phyloP scores from a whole-genome alignment of 1,140 invertebrate species.

The Eulimnadia texana region DNA sequence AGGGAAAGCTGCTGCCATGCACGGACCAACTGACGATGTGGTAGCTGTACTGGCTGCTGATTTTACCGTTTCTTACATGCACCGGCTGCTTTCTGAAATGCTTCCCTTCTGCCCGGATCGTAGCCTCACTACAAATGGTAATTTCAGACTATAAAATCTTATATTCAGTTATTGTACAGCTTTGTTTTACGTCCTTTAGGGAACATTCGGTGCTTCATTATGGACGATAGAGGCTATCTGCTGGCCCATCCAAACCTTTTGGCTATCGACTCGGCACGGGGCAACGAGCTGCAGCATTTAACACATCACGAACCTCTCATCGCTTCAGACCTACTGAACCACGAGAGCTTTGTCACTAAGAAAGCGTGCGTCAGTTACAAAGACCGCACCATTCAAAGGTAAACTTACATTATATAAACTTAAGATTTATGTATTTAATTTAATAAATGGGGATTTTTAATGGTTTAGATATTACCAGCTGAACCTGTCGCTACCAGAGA shows the following conservation, averaged over 20 bases:
- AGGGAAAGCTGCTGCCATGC: conserved; percentile 34
- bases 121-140: conserved; percentile 27
- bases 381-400: conserved; percentile 58
- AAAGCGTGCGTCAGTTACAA: conserved; percentile 61
- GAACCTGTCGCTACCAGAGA: conserved; percentile 53
- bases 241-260: conserved; percentile 70
- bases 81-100: conserved; percentile 47
- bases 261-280: conserved; percentile 40
- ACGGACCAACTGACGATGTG: conserved; percentile 32
- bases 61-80: conserved; percentile 64
- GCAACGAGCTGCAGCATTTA: conserved; percentile 57
- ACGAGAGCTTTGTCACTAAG: conserved; percentile 66
- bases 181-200: too few relatives aligned
- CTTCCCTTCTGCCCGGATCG: conserved; percentile 39
- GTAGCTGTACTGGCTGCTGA: conserved; percentile 65
- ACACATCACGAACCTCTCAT: conserved; percentile 71
- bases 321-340: conserved; percentile 72
- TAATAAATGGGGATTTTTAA: background rate
- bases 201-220: conserved; percentile 67
- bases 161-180: conserved; percentile 6
- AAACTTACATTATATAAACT: conserved; percentile 4
- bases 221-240: conserved; percentile 79
- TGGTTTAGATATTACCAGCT: conserved; percentile 45
- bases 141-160: conserved; percentile 29
- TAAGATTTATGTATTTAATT: background rate